Evolutionary conservation across 1,140 invertebrate genomes (phyloP).

Genomic region (Brachionus calyciflorus): DNA sequence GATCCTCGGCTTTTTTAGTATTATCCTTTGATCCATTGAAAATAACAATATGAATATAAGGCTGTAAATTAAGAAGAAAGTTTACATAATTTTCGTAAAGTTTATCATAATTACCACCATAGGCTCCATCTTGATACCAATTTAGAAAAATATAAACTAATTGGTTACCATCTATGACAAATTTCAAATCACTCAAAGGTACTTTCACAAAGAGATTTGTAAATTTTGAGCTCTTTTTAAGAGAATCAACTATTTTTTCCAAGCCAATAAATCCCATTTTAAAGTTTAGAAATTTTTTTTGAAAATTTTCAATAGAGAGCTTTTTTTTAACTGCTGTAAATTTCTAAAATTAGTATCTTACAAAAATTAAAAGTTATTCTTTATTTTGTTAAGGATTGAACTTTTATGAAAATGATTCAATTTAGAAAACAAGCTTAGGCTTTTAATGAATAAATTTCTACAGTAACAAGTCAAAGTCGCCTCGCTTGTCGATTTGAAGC

Average conservation of each 20-base stretch:
- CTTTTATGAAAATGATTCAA: too few relatives aligned
- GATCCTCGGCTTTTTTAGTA: not conserved
- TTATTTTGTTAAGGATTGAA: too few relatives aligned
- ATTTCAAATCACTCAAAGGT: slow-evolving; percentile 1
- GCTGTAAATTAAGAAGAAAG: slow-evolving; percentile 1
- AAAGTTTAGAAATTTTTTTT: too few relatives aligned
- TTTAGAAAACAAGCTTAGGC: too few relatives aligned
- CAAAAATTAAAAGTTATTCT: too few relatives aligned
- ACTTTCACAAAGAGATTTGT: not conserved
- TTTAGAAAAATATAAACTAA: not conserved
- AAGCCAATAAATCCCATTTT: slow-evolving; percentile 28
- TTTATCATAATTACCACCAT: slow-evolving; percentile 20
- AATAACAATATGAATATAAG: slow-evolving; percentile 3
- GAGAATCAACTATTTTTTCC: slow-evolving; percentile 2
- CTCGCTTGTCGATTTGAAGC: too few relatives aligned
- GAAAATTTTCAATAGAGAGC: too few relatives aligned
- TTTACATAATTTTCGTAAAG: not conserved
- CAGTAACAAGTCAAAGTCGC: too few relatives aligned
- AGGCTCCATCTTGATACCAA: slow-evolving; percentile 1
- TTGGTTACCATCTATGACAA: slow-evolving; percentile 12
- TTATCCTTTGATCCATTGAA: slow-evolving; percentile 3
- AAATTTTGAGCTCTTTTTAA: not conserved
- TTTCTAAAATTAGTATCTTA: too few relatives aligned
- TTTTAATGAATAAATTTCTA: too few relatives aligned
- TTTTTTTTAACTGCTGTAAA: too few relatives aligned